phyloP scores from a whole-genome alignment of 2,797 vertebrate genomes.

The Lophius americanus region DNA sequence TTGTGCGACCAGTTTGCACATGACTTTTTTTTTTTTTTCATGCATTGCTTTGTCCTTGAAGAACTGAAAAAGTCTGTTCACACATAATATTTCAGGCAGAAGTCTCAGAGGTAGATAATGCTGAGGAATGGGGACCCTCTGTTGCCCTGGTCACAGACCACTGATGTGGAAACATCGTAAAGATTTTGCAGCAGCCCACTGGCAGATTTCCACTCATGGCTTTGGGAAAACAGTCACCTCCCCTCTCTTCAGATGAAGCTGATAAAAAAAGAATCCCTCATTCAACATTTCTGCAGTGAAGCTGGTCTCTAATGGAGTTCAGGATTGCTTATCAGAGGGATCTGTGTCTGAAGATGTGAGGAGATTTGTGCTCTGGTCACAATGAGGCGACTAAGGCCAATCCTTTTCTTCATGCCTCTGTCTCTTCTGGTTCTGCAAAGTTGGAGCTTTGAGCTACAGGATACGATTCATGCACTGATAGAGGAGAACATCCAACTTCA shows the following conservation, averaged over 20 bases:
- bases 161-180: conserved; percentile 69
- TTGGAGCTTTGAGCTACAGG: conserved; percentile 82
- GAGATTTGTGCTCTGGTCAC: conserved; percentile 13
- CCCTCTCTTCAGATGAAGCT: conserved; percentile 43
- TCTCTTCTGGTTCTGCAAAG: conserved; percentile 59
- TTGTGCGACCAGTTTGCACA: background rate
- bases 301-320: background rate
- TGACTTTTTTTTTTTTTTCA: background rate
- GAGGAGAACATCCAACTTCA: conserved; percentile 86
- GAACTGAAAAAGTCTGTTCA: background rate
- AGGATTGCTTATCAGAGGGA: background rate
- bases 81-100: background rate
- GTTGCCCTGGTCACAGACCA: conserved; percentile 13
- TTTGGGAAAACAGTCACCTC: conserved; percentile 48
- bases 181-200: conserved; percentile 71
- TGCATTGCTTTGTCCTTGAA: no score
- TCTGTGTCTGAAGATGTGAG: conserved; percentile 41
- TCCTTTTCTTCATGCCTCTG: conserved; percentile 50
- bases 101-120: conserved; percentile 3
- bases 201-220: conserved; percentile 68
- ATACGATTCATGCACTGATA: conserved; percentile 84
- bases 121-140: conserved; percentile 1
- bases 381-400: conserved; percentile 53
- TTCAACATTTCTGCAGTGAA: conserved; percentile 19
- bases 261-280: conserved; percentile 17